Evolutionary conservation across 2,113 vertebrate genomes (phyloP), one percentile per base, ranked within the genome.

Genomic region (Poeciliopsis turrubarensis): DNA sequence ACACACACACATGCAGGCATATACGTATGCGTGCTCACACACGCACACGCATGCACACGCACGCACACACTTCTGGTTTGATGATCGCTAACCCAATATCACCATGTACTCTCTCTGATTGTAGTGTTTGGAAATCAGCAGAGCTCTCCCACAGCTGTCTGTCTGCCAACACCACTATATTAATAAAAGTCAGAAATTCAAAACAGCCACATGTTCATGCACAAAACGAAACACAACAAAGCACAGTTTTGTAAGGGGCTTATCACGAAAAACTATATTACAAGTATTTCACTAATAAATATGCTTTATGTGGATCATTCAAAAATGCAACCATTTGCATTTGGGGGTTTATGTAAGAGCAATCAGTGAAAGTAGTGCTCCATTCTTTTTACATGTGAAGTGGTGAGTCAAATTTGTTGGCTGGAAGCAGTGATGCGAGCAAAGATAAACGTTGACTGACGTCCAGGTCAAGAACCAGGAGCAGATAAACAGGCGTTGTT

Each of bases 61-160:
- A 63, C 73, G 54, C 60, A 64, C 66, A 44, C 41, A 73, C 32
- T 51, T 74, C 65, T 69, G 34, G 37, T 63, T 70, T 60, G 51
- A 68, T 64, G 60, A 71, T 72, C 13, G 31, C 27, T 70, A 80
- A 84, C 73, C 70, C 77, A 72, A 60, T n/a, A 57, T 19, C 65
- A 78, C 73, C 77, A 65, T 70, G 47, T 71, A 73, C 71, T 68
- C 75, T 8, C 26, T 27, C 60, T 68, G 39, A 82, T 0, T 8
- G 54, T 67, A 77, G 44, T 8, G 57, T 76, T 39, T 37, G 54
- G 39, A 44, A 60, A 75, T 81, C 17, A 62, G 66, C 44, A 62
- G 19, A 67, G 39, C 61, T 67, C 29, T 78, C 10, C 32, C 65
- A 68, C 26, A 12, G 57, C 62, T 75, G 54, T 32, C n/a, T 71